These are phyloP conservation scores for Crematogaster levior DNA, from an alignment of 2,888 invertebrate genomes.

Conservation along the genomic window DNA sequence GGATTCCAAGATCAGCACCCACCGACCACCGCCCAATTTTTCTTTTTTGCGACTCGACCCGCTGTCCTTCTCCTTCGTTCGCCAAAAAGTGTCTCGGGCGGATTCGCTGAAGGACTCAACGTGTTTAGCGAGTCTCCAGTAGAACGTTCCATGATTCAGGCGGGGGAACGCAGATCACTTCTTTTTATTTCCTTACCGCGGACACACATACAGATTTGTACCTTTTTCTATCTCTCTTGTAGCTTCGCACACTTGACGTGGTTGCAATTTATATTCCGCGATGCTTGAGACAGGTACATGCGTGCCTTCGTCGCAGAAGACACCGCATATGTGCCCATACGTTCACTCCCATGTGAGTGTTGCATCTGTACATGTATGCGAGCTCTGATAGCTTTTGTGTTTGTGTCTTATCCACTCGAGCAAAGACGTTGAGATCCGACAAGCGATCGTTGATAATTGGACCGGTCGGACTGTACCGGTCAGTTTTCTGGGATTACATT, in stretches of 20 bases:
- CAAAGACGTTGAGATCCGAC: conserved; percentile 29
- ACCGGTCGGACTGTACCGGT: conserved; percentile 41
- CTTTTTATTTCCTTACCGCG: conserved; percentile 67
- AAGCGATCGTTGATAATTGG: conserved; percentile 65
- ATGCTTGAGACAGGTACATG: conserved; percentile 69
- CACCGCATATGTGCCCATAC: not conserved
- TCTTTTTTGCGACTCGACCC: conserved; percentile 33
- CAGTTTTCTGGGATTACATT: conserved; percentile 34
- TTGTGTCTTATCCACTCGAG: conserved; percentile 17
- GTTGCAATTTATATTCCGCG: conserved; percentile 80
- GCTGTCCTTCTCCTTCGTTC: conserved; percentile 41
- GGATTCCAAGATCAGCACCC: conserved; percentile 52
- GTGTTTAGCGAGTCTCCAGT: conserved; percentile 8
- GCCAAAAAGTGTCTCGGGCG: conserved; percentile 32
- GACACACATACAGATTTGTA: conserved; percentile 24
- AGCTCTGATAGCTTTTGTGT: not conserved
- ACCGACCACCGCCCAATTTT: conserved; percentile 76
- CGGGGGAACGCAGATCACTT: conserved; percentile 59
- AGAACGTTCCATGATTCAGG: conserved; percentile 50
- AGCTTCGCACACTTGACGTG: conserved; percentile 70
- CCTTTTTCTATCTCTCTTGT: conserved; percentile 64
- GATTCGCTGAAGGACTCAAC: conserved; percentile 17
- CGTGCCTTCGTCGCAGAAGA: conserved; percentile 35
- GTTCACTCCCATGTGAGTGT: not conserved
- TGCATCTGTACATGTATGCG: not conserved